phyloP scores from a whole-genome alignment of 2,113 vertebrate species.

The Trichechus manatus region DNA sequence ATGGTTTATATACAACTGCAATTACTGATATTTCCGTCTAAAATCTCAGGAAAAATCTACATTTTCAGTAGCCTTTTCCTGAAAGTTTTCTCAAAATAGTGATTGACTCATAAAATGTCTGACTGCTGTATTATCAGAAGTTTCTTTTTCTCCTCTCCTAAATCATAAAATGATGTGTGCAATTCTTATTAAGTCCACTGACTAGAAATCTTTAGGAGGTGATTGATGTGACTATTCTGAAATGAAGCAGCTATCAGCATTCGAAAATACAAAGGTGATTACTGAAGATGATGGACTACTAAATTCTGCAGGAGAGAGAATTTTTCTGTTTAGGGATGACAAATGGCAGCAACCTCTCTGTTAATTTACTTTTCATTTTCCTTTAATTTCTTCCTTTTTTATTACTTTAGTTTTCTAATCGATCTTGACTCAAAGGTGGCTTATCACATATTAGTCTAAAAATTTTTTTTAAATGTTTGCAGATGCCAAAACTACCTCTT shows the following conservation, averaged over 20 bases:
- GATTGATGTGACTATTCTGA: constrained; percentile 69
- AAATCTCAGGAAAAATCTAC: background rate
- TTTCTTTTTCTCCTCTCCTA: constrained; percentile 54
- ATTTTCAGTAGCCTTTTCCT: constrained; percentile 10
- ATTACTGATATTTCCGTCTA: background rate
- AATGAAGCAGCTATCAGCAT: constrained; percentile 41
- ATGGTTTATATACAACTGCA: background rate
- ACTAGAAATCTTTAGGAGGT: constrained; percentile 70
- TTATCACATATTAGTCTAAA: background rate
- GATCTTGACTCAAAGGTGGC: background rate
- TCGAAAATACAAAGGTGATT: constrained; percentile 63
- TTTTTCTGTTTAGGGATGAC: constrained; percentile 71
- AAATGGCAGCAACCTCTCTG: constrained; percentile 58
- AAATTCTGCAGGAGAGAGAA: constrained; percentile 17
- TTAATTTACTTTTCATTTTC: constrained; percentile 79
- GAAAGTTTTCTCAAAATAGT: background rate
- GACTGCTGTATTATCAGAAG: constrained; percentile 30
- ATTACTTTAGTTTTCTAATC: constrained; percentile 3
- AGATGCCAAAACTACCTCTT: background rate
- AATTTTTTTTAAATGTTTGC: background rate
- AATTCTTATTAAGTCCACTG: constrained; percentile 70
- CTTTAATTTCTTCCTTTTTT: constrained; percentile 67
- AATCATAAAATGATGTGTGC: constrained; percentile 67
- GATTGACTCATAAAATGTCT: background rate
- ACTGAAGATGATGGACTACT: constrained; percentile 62